Base-by-base conservation (phyloP, 2,797 vertebrate genomes). In the Catostomus latipinnis region DNA sequence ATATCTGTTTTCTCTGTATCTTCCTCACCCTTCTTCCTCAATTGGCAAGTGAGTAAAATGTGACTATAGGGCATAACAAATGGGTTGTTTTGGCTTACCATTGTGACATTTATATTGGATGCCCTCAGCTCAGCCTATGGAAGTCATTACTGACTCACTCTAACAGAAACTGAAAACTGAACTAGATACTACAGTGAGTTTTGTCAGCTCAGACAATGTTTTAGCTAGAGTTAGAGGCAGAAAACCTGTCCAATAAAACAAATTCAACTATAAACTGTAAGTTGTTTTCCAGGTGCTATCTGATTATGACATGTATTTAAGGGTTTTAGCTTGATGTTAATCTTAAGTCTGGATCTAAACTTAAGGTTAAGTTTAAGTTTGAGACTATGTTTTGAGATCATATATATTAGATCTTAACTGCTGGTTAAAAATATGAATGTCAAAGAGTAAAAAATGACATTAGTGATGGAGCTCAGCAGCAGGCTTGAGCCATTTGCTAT, bases 71-170 rank as follows among this genome's bases (percentile, higher is more conserved):
- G 78, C 78, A 81, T 56, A 72, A 74, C 65, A 71, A 81, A 74
- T 83, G 66, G 71, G 74, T 74, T 81, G 78, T 85, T 85, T 76
- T 85, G 74, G 74, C 61, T 75, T 80, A 71, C 77, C 71, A 46
- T 63, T 12, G 10, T 81, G 79, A 81, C 84, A 83, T 83, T 85
- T 81, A 85, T 78, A 82, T 52, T 74, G 66, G 72, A 77, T 14
- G 57, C 58, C 80, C 34, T 82, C 68, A 83, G 73, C 61, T 80
- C 49, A 68, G 74, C 67, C 74, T 76, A 68, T 76, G 74, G 65
- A 76, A 76, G 74, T 76, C 54, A 68, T 76, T 78, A 74, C 43
- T 60, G 76, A 78, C 65, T 72, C 62, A 74, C 76, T 34, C 34
- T 57, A n/a, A 14, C 16, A 61, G n/a, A 62, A 54, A 72, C 65